Conservation (phyloP, 2,113 vertebrate species). For the Saguinus imperator region DNA sequence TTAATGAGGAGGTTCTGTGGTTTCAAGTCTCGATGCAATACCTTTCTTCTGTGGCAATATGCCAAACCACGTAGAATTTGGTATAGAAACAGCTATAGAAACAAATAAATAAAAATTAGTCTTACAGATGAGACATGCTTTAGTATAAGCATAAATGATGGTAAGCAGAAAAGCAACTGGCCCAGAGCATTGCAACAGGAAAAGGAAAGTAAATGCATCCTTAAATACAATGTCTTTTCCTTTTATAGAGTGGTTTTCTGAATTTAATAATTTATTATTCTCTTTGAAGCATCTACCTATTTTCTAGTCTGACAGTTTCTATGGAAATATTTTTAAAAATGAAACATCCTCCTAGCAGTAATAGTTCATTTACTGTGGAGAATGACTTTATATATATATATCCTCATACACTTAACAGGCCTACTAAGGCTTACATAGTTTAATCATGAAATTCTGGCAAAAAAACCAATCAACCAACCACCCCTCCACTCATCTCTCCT, state of each 20-base stretch:
- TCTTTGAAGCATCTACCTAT: constrained; percentile 18
- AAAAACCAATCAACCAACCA: background rate
- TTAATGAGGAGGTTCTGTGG: constrained; percentile 99
- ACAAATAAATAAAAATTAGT: constrained; percentile 68
- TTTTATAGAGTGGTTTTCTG: background rate
- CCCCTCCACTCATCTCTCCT: background rate
- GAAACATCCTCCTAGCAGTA: background rate
- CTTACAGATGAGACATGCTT: constrained; percentile 1
- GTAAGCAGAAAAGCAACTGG: constrained; percentile 48
- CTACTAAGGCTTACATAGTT: background rate
- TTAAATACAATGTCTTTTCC: background rate
- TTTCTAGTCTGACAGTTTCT: background rate
- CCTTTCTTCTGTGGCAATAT: constrained; percentile 97
- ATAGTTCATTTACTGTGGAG: background rate
- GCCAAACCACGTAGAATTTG: constrained; percentile 98
- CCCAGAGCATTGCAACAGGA: constrained; percentile 19
- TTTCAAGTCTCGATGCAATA: constrained; percentile 97
- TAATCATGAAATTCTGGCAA: constrained; percentile 17
- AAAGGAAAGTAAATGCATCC: constrained; percentile 50
- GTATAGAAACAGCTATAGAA: constrained; percentile 95
- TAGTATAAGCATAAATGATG: background rate
- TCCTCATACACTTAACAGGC: background rate
- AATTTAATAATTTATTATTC: constrained; percentile 38
- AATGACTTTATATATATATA: background rate
- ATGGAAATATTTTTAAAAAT: constrained; percentile 20